A percentile compares a stretch with the other conserved stretches of the same genome.
Evolutionary conservation across 2,113 vertebrate species (phyloP).

Genomic region (Lipophrys pholis): DNA sequence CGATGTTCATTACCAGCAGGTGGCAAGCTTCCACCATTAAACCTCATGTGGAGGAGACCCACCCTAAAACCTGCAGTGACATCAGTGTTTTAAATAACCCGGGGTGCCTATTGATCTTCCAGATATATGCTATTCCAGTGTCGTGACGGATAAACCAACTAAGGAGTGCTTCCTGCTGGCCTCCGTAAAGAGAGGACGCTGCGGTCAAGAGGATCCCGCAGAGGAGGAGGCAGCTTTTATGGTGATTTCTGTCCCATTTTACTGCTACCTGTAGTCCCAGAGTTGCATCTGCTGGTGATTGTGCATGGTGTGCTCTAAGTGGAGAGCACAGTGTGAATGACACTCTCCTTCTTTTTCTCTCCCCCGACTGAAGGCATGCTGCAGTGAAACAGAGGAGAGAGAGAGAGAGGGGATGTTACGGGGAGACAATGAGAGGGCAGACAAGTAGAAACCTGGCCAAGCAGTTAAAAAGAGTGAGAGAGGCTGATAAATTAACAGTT

Average conservation of each 20-base stretch:
- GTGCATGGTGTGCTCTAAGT: slow-evolving; percentile 16
- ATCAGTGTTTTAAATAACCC: slow-evolving; percentile 69
- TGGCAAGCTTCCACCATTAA: slow-evolving; percentile 78
- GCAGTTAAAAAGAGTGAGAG: not conserved
- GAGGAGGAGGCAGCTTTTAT: not conserved
- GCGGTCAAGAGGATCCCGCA: not conserved
- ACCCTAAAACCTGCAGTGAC: slow-evolving; percentile 77
- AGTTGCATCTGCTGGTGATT: slow-evolving; percentile 19
- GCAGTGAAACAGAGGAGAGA: slow-evolving; percentile 41
- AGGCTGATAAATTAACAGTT: slow-evolving; percentile 33
- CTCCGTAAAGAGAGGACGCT: slow-evolving; percentile 3
- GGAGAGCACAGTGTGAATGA: slow-evolving; percentile 28
- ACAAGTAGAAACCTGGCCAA: slow-evolving; percentile 11
- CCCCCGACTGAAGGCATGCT: slow-evolving; percentile 38
- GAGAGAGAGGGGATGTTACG: slow-evolving; percentile 1
- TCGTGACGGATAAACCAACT: slow-evolving; percentile 32
- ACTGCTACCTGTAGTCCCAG: not conserved
- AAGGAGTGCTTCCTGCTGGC: not conserved
- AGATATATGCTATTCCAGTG: slow-evolving; percentile 24
- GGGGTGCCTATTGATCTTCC: slow-evolving; percentile 37
- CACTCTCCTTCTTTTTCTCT: slow-evolving; percentile 11
- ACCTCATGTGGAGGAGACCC: slow-evolving; percentile 34
- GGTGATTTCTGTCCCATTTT: slow-evolving; percentile 9
- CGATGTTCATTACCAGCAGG: slow-evolving; percentile 69
- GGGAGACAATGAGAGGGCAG: slow-evolving; percentile 36